phyloP scores from a whole-genome alignment of 2,888 invertebrate genomes.

The Lissonota sp. region DNA sequence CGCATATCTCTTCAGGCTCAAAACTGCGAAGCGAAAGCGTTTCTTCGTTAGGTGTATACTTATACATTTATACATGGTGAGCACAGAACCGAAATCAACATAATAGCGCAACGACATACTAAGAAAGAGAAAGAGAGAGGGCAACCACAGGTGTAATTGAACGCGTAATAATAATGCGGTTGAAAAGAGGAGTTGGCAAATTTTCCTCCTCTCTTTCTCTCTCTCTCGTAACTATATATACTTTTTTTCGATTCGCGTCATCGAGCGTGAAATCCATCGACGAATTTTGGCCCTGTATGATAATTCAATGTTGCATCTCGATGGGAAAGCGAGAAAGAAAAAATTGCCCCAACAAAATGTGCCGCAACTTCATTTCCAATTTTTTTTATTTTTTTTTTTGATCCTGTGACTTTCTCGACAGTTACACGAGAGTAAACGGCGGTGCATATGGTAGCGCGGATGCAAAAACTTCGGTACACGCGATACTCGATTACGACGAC shows the following conservation, averaged over 20 bases:
- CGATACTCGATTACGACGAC: constrained; percentile 89
- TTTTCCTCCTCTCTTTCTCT: constrained; percentile 40
- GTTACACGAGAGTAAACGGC: constrained; percentile 81
- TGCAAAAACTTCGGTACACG: constrained; percentile 88
- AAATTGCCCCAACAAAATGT: constrained; percentile 9
- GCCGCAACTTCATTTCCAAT: background rate
- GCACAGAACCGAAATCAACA: background rate
- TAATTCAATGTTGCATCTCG: constrained; percentile 1
- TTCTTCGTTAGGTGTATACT: constrained; percentile 19
- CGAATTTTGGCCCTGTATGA: constrained; percentile 28
- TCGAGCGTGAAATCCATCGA: constrained; percentile 28
- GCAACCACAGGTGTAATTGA: constrained; percentile 42
- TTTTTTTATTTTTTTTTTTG: too few relatives aligned
- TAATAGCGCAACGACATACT: too few relatives aligned
- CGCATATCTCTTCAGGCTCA: constrained; percentile 4
- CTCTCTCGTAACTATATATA: background rate
- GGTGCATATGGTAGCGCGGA: constrained; percentile 76
- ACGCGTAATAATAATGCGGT: constrained; percentile 53
- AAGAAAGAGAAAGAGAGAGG: constrained; percentile 15
- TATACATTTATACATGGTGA: constrained; percentile 2
- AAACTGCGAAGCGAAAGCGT: constrained; percentile 51
- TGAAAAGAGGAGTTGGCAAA: constrained; percentile 30
- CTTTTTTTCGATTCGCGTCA: background rate
- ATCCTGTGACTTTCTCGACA: constrained; percentile 45
- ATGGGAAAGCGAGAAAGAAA: constrained; percentile 27